Base-by-base conservation (phyloP, 2,113 vertebrate genomes). In the Trinectes maculatus region DNA sequence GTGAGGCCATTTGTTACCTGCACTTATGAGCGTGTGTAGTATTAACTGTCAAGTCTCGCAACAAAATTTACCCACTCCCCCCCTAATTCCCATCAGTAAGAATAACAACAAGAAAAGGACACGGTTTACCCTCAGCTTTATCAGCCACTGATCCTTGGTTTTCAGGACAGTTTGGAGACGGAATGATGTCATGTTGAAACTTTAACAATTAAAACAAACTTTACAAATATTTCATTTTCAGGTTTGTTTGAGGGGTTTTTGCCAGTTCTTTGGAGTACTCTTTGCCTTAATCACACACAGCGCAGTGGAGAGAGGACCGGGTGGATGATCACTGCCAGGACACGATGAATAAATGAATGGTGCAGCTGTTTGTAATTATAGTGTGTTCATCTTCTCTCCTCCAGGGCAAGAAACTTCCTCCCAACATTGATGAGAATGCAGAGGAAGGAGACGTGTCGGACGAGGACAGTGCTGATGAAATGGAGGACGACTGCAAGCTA, bases 391-490 rank as follows among this genome's bases (percentile, higher is more conserved):
- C 2, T 19, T 16, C 25, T 31, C 9, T 59, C 40, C 34, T 37
- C n/a, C 79, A 99, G 97, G 97, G 97, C 3, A 99, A 98, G 91
- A 98, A 98, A 51, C 95, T 99, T n/a, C 95, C 98, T 1, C 85
- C 95, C 43, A 95, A 86, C 86, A 96, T 99, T 24, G 95, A 97
- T 0, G 97, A 96, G 48, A 91, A 98, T 1, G 96, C 93, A 0
- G 98, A 99, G 54, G 98, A 98, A 70, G 98, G 97, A 0, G 98
- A 99, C 29, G 98, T 99, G 57, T 99, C 98, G 0, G 98, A 99
- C 0, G 98, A 99, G 79, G 98, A 99, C 93, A 99, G 98, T 0
- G 98, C 98, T 0, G 98, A 99, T 3, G 98, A 99, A 87, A 98
- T 99, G 8, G 98, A 99, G 0, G 98, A 98, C 0, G 98, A 98